Evolutionary conservation across 2,797 vertebrate genomes (phyloP).

Genomic region (Tadarida brasiliensis): DNA sequence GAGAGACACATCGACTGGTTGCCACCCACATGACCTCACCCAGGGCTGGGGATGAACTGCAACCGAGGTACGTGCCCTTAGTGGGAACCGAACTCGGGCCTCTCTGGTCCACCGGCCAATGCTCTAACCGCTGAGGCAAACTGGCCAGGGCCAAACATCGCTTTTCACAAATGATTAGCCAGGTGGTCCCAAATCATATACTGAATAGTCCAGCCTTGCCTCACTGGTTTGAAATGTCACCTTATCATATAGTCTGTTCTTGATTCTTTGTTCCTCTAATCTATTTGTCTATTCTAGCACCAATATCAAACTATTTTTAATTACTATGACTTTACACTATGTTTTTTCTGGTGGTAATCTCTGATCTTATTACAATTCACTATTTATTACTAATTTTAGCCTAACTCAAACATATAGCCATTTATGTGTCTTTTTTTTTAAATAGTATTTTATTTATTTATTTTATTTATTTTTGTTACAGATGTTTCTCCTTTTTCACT

Average conservation of each 20-base stretch:
- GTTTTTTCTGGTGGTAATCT: slow-evolving; percentile 37
- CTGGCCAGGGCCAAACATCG: neutral
- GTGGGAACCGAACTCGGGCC: too few relatives aligned
- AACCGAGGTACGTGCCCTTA: too few relatives aligned
- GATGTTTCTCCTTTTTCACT: too few relatives aligned
- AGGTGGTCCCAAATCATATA: neutral
- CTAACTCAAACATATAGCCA: neutral
- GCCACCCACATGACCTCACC: too few relatives aligned
- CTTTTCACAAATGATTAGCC: slow-evolving; percentile 33
- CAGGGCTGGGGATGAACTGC: too few relatives aligned
- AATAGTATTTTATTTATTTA: too few relatives aligned
- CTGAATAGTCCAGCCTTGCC: neutral
- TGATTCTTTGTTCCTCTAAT: neutral
- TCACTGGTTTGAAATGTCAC: neutral
- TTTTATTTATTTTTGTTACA: too few relatives aligned
- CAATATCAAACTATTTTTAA: slow-evolving; percentile 41
- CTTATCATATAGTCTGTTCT: neutral
- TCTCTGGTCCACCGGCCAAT: too few relatives aligned
- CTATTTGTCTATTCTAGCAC: slow-evolving; percentile 17
- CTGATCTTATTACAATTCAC: slow-evolving; percentile 37
- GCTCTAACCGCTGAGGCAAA: too few relatives aligned
- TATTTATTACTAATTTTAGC: slow-evolving; percentile 43
- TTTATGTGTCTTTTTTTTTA: neutral
- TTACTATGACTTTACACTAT: neutral
- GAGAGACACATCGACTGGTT: too few relatives aligned